Evolutionary conservation across 2,888 invertebrate species (phyloP), one percentile per base, ranked within the genome.

Genomic region (Entomobrya proxima): DNA sequence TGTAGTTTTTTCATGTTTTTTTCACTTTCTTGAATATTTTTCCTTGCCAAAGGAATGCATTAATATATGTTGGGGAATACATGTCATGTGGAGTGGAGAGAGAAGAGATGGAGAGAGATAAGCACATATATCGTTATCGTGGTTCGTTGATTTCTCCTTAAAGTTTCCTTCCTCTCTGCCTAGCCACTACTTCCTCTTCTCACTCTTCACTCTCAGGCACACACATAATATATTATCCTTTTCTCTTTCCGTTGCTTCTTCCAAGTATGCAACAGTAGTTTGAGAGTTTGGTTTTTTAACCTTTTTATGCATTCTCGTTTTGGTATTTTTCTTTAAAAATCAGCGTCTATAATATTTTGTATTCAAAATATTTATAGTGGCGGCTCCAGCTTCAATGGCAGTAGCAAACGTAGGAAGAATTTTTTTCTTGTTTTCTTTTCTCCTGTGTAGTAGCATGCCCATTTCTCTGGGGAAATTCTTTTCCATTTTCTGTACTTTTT

Each of bases 71-170:
- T 32, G 47, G 61, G 24, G 50, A n/a, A 50, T 50, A 74, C 50
- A 37, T 64, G 78, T 58, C 50, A 37, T 64, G 78, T 58, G 30
- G 32, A n/a, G n/a, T n/a, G n/a, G n/a, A n/a, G n/a, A n/a, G n/a
- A n/a, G n/a, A n/a, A n/a, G n/a, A n/a, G n/a, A n/a, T n/a, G n/a
- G n/a, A n/a, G n/a, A n/a, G n/a, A 80, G 40, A 44, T 80, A 80
- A 58, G 80, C 44, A 80, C 72, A 24, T 64, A 64, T 55, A 69
- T 80, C 80, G 80, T 72, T 80, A 80, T 80, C 80, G 58, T 72
- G 80, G 80, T 72, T 80, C 80, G 80, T 80, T 80, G 80, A 80
- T 72, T 80, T 80, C 52, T 72, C 40, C 79, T 79, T 74, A 32
- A 47, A 58, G 78, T 78, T 78, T 78, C 77, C 77, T 64, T 78